Conservation (phyloP, 2,113 vertebrate genomes). For the Pluvialis apricaria region DNA sequence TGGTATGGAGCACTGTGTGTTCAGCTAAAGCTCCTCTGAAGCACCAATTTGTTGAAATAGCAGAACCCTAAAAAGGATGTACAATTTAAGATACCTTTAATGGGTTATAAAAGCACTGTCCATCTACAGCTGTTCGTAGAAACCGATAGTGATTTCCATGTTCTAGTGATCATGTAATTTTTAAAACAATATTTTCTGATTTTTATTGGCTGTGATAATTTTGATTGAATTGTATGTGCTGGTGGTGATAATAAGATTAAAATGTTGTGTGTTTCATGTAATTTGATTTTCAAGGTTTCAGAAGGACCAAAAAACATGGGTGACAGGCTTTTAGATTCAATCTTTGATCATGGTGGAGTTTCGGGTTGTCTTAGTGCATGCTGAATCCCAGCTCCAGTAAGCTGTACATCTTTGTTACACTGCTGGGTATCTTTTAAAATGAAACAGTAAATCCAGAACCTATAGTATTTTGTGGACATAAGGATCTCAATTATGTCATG, state of each 20-base stretch:
- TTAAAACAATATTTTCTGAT: not conserved
- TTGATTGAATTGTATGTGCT: not conserved
- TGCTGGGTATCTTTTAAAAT: not conserved
- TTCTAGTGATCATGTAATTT: not conserved
- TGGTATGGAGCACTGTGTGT: slow-evolving; percentile 7
- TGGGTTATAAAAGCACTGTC: slow-evolving; percentile 11
- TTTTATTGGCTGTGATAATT: not conserved
- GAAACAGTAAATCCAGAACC: not conserved
- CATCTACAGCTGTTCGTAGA: not conserved
- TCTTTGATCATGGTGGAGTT: not conserved
- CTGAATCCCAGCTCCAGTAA: not conserved
- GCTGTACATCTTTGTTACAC: not conserved
- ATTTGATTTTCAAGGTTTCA: not conserved
- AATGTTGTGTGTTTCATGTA: not conserved
- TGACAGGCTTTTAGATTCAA: not conserved
- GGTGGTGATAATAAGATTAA: not conserved
- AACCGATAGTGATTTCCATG: not conserved
- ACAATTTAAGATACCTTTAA: slow-evolving; percentile 20
- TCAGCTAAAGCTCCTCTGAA: slow-evolving; percentile 42
- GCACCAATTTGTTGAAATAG: not conserved
- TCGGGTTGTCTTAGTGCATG: not conserved
- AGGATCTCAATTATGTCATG: not conserved
- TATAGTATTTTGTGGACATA: not conserved
- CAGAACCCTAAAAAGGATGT: slow-evolving; percentile 2
- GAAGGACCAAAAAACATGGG: not conserved